Evolutionary conservation across 2,797 vertebrate genomes (phyloP).

Genomic region (Erpetoichthys calabaricus): DNA sequence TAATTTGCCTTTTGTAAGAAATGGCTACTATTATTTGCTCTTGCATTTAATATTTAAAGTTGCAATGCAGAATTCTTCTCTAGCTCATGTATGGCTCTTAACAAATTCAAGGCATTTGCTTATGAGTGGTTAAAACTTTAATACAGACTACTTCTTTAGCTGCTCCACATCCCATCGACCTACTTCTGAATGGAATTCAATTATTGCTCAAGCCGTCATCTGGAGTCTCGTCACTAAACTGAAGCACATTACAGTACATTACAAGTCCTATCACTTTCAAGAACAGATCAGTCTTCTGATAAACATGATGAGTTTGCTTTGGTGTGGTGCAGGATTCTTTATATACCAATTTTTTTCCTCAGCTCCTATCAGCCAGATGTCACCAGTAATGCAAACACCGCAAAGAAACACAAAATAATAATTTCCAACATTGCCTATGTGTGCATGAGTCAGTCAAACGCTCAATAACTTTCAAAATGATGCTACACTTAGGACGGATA

Average conservation of each 20-base stretch:
- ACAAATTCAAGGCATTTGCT: too few species aligned
- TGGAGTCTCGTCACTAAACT: too few species aligned
- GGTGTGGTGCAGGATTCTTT: conserved; percentile 44
- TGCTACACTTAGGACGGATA: conserved; percentile 68
- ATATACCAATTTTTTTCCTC: conserved; percentile 45
- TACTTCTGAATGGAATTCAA: too few species aligned
- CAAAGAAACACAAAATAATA: conserved; percentile 72
- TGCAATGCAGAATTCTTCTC: too few species aligned
- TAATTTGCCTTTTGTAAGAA: too few species aligned
- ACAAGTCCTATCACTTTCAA: conserved; percentile 6
- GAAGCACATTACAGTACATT: background rate
- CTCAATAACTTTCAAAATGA: conserved; percentile 77
- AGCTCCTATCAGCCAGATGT: conserved; percentile 66
- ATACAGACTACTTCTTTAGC: too few species aligned
- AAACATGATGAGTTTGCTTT: conserved; percentile 38
- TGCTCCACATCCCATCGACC: too few species aligned
- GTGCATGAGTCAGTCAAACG: conserved; percentile 70
- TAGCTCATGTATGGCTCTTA: too few species aligned
- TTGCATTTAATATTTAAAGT: too few species aligned
- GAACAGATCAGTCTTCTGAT: conserved; percentile 35
- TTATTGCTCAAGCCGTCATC: too few species aligned
- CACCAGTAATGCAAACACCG: conserved; percentile 60
- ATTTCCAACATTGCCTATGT: conserved; percentile 75
- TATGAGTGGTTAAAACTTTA: too few species aligned
- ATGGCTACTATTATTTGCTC: too few species aligned